A percentile compares a stretch with the other conserved stretches of the same genome.
These are phyloP conservation scores for Kryphioiulus occultus DNA, from an alignment of 2,888 invertebrate species.

Conservation along the genomic window DNA sequence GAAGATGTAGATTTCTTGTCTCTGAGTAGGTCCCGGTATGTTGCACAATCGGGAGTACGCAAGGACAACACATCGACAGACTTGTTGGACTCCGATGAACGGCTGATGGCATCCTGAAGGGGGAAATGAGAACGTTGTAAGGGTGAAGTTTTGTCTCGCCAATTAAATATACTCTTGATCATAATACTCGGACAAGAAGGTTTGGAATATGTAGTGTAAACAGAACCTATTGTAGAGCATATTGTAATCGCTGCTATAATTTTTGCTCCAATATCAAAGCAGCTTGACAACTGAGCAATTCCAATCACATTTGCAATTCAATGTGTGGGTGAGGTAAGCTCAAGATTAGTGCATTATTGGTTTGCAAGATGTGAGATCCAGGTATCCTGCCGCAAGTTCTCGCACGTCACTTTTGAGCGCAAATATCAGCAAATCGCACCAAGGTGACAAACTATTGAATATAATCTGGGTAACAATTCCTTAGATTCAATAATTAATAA, in stretches of 20 bases:
- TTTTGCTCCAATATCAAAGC: no score
- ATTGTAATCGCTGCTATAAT: neutral
- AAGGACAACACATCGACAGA: slow-evolving; percentile 51
- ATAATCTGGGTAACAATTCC: no score
- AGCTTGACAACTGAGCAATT: neutral
- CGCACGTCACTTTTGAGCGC: neutral
- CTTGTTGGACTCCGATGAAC: slow-evolving; percentile 61
- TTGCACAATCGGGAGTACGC: slow-evolving; percentile 48
- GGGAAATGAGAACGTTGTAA: neutral
- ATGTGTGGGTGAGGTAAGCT: neutral
- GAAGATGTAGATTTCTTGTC: slow-evolving; percentile 52
- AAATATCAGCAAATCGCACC: neutral
- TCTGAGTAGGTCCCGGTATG: slow-evolving; percentile 62
- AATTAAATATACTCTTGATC: neutral
- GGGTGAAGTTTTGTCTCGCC: slow-evolving; percentile 9
- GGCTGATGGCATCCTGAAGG: slow-evolving; percentile 60
- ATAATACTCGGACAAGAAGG: neutral
- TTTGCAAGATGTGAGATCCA: neutral
- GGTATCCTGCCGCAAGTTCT: neutral
- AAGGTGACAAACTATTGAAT: no score
- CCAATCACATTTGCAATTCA: neutral
- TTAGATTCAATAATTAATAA: no score
- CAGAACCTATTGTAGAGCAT: neutral
- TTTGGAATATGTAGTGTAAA: neutral
- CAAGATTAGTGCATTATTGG: neutral